Conservation (phyloP, 1,140 invertebrate species). For the Diplogasteroides magnus region DNA sequence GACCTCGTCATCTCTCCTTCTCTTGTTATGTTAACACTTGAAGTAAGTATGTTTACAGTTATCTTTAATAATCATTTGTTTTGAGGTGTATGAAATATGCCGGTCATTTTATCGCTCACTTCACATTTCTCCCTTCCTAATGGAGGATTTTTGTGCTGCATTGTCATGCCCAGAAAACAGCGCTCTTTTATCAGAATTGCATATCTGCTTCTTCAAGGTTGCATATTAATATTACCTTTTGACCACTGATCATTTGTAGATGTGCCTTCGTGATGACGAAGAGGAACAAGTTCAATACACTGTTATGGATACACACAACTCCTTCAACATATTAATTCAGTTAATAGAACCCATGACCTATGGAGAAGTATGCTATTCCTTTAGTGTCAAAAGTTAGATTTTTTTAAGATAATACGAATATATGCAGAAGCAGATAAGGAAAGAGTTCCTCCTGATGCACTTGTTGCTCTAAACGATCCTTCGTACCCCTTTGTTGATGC, state of each 20-base stretch:
- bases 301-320: slow-evolving; percentile 24
- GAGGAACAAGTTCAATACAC: slow-evolving; percentile 31
- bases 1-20: slow-evolving; percentile 5
- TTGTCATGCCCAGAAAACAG: slow-evolving; percentile 24
- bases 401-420: slow-evolving; percentile 4
- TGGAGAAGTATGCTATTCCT: slow-evolving; percentile 15
- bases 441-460: slow-evolving; percentile 3
- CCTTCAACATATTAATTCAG: slow-evolving; percentile 21
- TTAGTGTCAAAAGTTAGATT: background rate
- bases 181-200: slow-evolving; percentile 27
- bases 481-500: slow-evolving; percentile 18
- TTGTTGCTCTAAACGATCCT: slow-evolving; percentile 13
- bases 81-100: slow-evolving; percentile 32
- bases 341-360: slow-evolving; percentile 30
- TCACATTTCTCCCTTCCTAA: slow-evolving; percentile 25
- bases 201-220: slow-evolving; percentile 27
- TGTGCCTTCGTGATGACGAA: slow-evolving; percentile 24
- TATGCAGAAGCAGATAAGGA: slow-evolving; percentile 16
- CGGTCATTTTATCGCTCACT: slow-evolving; percentile 25
- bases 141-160: slow-evolving; percentile 33
- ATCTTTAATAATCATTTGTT: background rate
- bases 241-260: background rate
- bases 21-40: background rate
- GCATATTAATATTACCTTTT: background rate
- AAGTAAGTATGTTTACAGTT: background rate